These are phyloP conservation scores for Andrena praecox DNA, from an alignment of 2,888 invertebrate genomes.

Conservation along the genomic window DNA sequence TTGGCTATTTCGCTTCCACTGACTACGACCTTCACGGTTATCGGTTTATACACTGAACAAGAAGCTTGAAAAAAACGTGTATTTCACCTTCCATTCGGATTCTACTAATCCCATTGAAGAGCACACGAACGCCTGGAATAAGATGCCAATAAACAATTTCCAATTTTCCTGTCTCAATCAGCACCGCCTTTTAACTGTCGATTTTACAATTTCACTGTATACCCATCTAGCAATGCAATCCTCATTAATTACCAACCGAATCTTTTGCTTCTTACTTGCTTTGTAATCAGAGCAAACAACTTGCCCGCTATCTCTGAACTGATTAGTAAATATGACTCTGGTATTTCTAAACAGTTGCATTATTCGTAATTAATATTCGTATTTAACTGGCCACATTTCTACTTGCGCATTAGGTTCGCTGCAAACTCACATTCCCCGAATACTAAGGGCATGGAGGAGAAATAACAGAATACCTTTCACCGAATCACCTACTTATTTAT, in stretches of 20 bases:
- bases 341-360: neutral
- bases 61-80: no score
- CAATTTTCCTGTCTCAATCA: no score
- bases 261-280: neutral
- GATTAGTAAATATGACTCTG: neutral
- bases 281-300: neutral
- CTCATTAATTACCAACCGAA: neutral
- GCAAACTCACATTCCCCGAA: neutral
- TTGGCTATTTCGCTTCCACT: no score
- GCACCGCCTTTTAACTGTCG: no score
- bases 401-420: no score
- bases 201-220: neutral
- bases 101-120: no score
- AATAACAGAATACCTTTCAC: conserved; percentile 51
- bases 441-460: neutral
- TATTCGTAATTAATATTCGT: neutral
- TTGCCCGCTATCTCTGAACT: neutral
- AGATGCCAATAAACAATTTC: no score
- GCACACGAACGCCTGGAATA: no score
- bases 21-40: no score
- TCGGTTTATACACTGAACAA: no score
- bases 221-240: neutral
- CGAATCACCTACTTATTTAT: conserved; percentile 30
- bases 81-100: no score
- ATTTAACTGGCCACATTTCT: neutral